Conservation (phyloP, 2,888 invertebrate genomes). For the Caenorhabditis japonica region DNA sequence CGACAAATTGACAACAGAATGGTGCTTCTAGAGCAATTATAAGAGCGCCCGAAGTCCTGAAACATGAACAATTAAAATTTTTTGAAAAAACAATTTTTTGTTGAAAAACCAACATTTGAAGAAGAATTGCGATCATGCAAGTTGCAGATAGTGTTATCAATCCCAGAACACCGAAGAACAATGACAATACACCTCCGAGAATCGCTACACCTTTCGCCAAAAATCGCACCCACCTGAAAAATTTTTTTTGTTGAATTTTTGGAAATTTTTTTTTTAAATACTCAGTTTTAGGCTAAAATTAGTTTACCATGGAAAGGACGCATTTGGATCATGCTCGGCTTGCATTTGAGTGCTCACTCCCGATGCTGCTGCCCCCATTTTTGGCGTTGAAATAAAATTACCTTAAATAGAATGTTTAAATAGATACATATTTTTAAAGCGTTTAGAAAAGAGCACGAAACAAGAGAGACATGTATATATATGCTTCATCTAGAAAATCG, state of each 20-base stretch:
- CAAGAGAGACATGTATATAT: no score
- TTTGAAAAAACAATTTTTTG: neutral
- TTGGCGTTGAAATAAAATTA: slow-evolving; percentile 13
- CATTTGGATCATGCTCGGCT: slow-evolving; percentile 75
- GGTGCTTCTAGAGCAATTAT: slow-evolving; percentile 93
- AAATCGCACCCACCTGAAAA: slow-evolving; percentile 73
- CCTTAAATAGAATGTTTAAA: neutral
- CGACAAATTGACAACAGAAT: slow-evolving; percentile 95
- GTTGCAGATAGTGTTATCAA: slow-evolving; percentile 69
- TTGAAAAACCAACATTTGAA: slow-evolving; percentile 72
- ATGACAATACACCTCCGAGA: slow-evolving; percentile 75
- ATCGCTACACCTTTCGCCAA: slow-evolving; percentile 76
- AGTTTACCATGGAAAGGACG: slow-evolving; percentile 68
- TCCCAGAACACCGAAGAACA: slow-evolving; percentile 75
- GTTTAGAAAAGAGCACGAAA: no score
- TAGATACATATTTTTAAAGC: no score
- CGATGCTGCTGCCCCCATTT: slow-evolving; percentile 72
- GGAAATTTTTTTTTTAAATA: no score
- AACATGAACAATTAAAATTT: slow-evolving; percentile 21
- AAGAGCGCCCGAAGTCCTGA: slow-evolving; percentile 86
- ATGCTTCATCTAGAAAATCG: no score
- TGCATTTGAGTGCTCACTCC: slow-evolving; percentile 74
- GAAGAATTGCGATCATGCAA: slow-evolving; percentile 74
- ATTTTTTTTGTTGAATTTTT: no score
- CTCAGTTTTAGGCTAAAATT: no score